These are phyloP conservation scores for Acarapis woodi DNA, from an alignment of 1,140 invertebrate genomes.

Conservation along the genomic window DNA sequence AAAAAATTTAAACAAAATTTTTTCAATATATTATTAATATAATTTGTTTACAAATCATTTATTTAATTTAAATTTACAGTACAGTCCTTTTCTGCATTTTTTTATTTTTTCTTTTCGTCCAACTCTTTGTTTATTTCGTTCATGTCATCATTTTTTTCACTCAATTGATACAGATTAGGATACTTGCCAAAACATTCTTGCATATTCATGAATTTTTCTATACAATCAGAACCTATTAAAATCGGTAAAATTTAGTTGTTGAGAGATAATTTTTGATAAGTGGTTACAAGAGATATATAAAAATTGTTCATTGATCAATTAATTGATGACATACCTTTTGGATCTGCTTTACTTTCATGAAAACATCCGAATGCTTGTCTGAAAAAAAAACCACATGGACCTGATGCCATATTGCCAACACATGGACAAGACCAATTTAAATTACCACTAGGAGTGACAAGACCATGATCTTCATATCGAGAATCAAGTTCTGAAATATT, in stretches of 20 bases:
- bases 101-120: neutral
- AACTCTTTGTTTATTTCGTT: neutral
- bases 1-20: neutral
- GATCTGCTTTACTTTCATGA: slow-evolving; percentile 43
- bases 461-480: slow-evolving; percentile 27
- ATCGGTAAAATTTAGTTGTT: too few species aligned
- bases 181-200: slow-evolving; percentile 68
- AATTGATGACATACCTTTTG: too few species aligned
- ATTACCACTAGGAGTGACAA: slow-evolving; percentile 53
- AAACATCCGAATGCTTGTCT: slow-evolving; percentile 80
- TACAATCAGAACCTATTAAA: slow-evolving; percentile 74
- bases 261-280: too few species aligned
- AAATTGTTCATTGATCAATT: too few species aligned
- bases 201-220: slow-evolving; percentile 63
- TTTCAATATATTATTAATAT: neutral
- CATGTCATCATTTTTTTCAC: slow-evolving; percentile 15
- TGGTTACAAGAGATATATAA: neutral
- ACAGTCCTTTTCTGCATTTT: neutral
- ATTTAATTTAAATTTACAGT: neutral
- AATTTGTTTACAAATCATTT: neutral
- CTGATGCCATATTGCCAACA: slow-evolving; percentile 74
- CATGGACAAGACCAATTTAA: slow-evolving; percentile 95
- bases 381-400: slow-evolving; percentile 73
- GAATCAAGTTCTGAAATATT: slow-evolving; percentile 27
- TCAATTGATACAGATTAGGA: slow-evolving; percentile 49